phyloP scores from a whole-genome alignment of 2,888 invertebrate genomes.

The Piscicola geometra region DNA sequence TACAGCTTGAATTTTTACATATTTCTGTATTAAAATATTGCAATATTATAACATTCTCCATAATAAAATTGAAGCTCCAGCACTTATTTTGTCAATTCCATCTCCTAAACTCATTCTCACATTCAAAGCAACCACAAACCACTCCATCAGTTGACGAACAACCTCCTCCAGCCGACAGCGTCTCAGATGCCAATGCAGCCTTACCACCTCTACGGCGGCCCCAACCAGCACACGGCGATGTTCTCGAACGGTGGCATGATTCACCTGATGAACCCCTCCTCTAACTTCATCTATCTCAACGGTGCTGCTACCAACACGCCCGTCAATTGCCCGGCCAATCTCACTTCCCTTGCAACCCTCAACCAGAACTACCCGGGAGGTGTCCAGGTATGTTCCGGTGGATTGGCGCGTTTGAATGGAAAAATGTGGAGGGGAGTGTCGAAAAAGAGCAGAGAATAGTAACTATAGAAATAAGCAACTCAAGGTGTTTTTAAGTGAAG shows the following conservation, averaged over 20 bases:
- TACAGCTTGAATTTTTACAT: too few species aligned
- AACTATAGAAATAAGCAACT: too few species aligned
- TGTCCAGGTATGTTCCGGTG: background rate
- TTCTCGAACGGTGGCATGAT: background rate
- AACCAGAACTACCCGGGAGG: background rate
- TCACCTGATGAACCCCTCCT: background rate
- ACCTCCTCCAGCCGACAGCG: background rate
- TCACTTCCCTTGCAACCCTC: background rate
- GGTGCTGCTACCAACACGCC: background rate
- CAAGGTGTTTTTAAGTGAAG: too few species aligned
- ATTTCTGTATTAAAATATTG: too few species aligned
- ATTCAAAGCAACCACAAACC: too few species aligned
- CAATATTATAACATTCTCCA: too few species aligned
- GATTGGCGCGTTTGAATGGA: too few species aligned
- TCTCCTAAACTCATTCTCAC: too few species aligned
- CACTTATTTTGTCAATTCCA: too few species aligned
- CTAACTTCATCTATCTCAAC: constrained; percentile 4
- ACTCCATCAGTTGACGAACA: background rate
- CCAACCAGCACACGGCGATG: background rate
- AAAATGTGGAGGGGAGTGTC: too few species aligned
- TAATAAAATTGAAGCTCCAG: too few species aligned
- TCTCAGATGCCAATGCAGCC: background rate
- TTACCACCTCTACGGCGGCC: background rate
- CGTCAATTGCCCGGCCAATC: background rate
- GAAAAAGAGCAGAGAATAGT: too few species aligned